Conservation (phyloP, 2,888 invertebrate species). For the Aphidoletes aphidimyza region DNA sequence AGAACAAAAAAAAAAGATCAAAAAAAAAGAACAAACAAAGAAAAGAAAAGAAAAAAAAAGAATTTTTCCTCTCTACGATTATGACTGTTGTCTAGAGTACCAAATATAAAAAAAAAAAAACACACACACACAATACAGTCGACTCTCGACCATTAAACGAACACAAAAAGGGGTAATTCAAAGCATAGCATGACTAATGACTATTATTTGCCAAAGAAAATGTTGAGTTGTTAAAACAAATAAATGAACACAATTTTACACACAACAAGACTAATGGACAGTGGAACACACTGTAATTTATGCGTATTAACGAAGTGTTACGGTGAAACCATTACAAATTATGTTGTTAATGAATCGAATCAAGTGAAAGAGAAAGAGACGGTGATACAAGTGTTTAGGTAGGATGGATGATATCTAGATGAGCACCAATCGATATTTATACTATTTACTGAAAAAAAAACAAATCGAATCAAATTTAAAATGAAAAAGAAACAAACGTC, state of each 20-base stretch:
- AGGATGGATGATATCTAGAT: background rate
- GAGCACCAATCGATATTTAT: background rate
- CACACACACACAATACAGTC: background rate
- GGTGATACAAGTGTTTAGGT: no score
- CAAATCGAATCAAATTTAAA: background rate
- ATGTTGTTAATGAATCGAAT: background rate
- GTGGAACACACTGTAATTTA: background rate
- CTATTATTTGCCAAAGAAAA: constrained; percentile 11
- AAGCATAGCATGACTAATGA: background rate
- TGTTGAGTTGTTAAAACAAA: background rate
- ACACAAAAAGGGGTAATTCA: constrained; percentile 21
- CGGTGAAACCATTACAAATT: constrained; percentile 6
- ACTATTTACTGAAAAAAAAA: background rate
- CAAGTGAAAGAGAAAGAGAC: background rate
- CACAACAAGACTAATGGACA: constrained; percentile 4
- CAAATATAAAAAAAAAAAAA: background rate
- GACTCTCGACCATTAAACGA: background rate
- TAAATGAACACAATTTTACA: constrained; percentile 16
- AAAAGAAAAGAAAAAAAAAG: no score
- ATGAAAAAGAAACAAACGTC: no score
- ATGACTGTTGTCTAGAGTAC: constrained; percentile 8
- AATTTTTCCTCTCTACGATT: background rate
- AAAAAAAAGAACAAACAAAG: background rate
- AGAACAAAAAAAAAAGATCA: background rate
- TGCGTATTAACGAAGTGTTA: background rate